These are phyloP conservation scores for Danio aesculapii DNA, from an alignment of 2,797 vertebrate genomes.

Conservation along the genomic window DNA sequence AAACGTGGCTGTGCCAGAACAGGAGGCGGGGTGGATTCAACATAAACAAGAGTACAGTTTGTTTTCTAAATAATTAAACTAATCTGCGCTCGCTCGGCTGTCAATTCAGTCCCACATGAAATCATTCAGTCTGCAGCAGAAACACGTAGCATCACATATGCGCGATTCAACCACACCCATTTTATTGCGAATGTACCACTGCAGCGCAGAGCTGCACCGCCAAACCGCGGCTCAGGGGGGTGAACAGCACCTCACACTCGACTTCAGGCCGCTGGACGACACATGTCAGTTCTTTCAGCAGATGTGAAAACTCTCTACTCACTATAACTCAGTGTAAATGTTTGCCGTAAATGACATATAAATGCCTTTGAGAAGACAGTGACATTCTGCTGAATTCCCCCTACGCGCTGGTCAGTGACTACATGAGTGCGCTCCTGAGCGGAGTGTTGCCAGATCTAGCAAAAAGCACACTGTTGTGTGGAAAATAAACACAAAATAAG, in stretches of 20 bases:
- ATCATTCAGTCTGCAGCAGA: constrained; percentile 65
- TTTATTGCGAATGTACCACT: constrained; percentile 68
- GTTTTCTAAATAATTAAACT: constrained; percentile 33
- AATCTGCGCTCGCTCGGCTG: constrained; percentile 35
- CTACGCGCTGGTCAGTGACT: neutral
- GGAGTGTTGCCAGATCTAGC: constrained; percentile 15
- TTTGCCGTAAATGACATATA: neutral
- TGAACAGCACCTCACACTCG: constrained; percentile 1
- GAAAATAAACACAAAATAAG: neutral
- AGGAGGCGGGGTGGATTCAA: constrained; percentile 9
- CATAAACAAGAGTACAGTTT: constrained; percentile 19
- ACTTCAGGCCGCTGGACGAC: neutral
- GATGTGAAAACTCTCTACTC: neutral
- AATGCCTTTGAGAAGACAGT: neutral
- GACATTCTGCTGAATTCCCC: constrained; percentile 2
- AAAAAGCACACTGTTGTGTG: neutral
- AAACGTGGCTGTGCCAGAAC: constrained; percentile 30
- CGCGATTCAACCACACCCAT: constrained; percentile 78
- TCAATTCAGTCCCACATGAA: constrained; percentile 49
- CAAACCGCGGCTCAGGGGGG: constrained; percentile 27
- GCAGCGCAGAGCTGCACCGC: constrained; percentile 53
- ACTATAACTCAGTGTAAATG: neutral
- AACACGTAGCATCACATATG: constrained; percentile 66
- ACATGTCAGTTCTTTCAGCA: neutral
- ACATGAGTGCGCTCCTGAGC: constrained; percentile 19